Conservation (phyloP, 2,113 vertebrate species). For the Pygoscelis antarcticus region DNA sequence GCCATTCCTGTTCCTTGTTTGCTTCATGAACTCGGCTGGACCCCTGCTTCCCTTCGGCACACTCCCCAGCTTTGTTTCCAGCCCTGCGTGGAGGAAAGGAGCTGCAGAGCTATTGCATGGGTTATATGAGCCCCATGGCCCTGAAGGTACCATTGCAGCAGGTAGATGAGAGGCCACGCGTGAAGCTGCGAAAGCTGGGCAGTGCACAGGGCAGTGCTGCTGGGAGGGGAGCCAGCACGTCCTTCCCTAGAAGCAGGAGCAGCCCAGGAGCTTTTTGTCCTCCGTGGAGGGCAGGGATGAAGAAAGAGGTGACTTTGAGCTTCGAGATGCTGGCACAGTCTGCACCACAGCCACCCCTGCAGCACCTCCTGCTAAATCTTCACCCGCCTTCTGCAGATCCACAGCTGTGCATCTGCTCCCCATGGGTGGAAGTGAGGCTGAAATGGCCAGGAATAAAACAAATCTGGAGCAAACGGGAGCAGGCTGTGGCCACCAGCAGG, state of each 20-base stretch:
- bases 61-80: background rate
- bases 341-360: background rate
- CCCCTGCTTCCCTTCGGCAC: background rate
- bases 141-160: background rate
- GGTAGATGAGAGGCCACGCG: accelerated
- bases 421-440: background rate
- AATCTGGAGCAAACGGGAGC: background rate
- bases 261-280: background rate
- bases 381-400: background rate
- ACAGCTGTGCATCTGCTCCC: background rate
- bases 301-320: background rate
- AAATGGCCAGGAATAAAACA: background rate
- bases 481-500: background rate
- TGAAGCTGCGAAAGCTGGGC: background rate
- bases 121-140: background rate
- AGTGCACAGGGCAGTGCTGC: background rate
- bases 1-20: background rate
- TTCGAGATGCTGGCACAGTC: background rate
- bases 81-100: background rate
- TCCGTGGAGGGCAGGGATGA: background rate
- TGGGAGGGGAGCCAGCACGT: background rate
- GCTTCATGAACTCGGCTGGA: background rate
- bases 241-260: background rate
- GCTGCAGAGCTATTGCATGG: background rate
- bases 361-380: background rate